Evolutionary conservation across 2,113 vertebrate species (phyloP).

Genomic region (Polypterus senegalus): DNA sequence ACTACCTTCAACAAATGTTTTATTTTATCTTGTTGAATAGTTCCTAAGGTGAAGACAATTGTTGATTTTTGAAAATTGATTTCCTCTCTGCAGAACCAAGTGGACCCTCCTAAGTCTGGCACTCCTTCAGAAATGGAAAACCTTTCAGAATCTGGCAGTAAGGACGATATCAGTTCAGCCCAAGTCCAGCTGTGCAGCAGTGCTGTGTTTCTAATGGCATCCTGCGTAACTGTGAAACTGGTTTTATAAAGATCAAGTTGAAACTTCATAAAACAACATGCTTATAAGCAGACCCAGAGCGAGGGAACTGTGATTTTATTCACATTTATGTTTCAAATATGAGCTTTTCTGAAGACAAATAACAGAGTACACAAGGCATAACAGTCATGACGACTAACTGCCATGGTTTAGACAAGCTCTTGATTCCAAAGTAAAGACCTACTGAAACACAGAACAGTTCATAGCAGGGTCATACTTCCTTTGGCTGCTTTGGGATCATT

Average conservation of each 20-base stretch:
- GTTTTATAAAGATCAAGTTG: conserved; percentile 4
- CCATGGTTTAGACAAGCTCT: background rate
- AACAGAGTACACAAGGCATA: background rate
- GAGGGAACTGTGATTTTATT: background rate
- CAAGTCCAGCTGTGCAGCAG: background rate
- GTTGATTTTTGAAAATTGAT: background rate
- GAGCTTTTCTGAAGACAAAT: conserved; percentile 7
- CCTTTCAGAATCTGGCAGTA: background rate
- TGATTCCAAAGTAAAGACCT: conserved; percentile 15
- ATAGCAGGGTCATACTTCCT: no score
- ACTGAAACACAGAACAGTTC: background rate
- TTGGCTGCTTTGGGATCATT: no score
- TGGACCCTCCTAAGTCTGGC: background rate
- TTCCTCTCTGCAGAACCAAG: conserved; percentile 5
- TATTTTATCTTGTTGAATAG: no score
- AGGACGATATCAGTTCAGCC: conserved; percentile 3
- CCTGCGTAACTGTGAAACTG: conserved; percentile 9
- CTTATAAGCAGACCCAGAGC: conserved; percentile 5
- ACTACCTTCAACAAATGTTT: no score
- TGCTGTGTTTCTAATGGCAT: conserved; percentile 1
- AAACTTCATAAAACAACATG: background rate
- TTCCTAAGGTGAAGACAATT: no score
- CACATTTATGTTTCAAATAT: conserved; percentile 14
- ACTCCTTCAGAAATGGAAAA: background rate
- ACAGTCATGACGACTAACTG: no score